Conservation (phyloP, 2,797 vertebrate species). For the Pampus argenteus region DNA sequence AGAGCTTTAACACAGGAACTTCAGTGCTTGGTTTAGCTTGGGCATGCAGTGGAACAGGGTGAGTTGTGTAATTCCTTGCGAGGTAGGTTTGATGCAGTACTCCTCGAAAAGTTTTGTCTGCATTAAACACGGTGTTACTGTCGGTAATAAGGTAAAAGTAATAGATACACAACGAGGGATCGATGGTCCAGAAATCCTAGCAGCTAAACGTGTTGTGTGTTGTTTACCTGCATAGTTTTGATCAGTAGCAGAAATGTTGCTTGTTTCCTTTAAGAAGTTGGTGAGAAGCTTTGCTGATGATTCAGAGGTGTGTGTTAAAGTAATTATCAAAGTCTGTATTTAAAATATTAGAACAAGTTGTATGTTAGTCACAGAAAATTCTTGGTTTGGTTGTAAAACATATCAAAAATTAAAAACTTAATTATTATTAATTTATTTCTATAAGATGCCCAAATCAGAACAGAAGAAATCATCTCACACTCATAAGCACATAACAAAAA, state of each 20-base stretch:
- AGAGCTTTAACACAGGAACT: slow-evolving; percentile 32
- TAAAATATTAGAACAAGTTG: slow-evolving; percentile 46
- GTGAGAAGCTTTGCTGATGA: slow-evolving; percentile 29
- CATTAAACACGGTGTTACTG: not conserved
- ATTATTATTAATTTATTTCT: too few relatives aligned
- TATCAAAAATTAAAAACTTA: slow-evolving; percentile 52
- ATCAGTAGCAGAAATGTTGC: slow-evolving; percentile 37
- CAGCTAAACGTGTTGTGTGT: not conserved
- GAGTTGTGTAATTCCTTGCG: slow-evolving; percentile 29
- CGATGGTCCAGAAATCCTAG: slow-evolving; percentile 12
- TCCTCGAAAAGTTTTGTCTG: slow-evolving; percentile 35
- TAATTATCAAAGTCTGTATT: slow-evolving; percentile 51
- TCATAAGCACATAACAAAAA: slow-evolving; percentile 73
- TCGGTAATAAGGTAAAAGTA: slow-evolving; percentile 1
- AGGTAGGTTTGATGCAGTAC: slow-evolving; percentile 63
- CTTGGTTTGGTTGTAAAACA: slow-evolving; percentile 56
- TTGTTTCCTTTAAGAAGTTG: slow-evolving; percentile 26
- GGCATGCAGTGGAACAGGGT: slow-evolving; percentile 30
- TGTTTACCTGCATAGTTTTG: slow-evolving; percentile 1
- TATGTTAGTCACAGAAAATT: slow-evolving; percentile 59
- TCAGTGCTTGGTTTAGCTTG: slow-evolving; percentile 13
- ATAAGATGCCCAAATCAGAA: slow-evolving; percentile 62
- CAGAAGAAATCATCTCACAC: slow-evolving; percentile 47
- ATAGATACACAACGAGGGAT: slow-evolving; percentile 9
- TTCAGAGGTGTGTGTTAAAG: slow-evolving; percentile 32